Evolutionary conservation across 2,797 vertebrate genomes (phyloP), one percentile per base, ranked within the genome.

Genomic region (Gallirallus australis): DNA sequence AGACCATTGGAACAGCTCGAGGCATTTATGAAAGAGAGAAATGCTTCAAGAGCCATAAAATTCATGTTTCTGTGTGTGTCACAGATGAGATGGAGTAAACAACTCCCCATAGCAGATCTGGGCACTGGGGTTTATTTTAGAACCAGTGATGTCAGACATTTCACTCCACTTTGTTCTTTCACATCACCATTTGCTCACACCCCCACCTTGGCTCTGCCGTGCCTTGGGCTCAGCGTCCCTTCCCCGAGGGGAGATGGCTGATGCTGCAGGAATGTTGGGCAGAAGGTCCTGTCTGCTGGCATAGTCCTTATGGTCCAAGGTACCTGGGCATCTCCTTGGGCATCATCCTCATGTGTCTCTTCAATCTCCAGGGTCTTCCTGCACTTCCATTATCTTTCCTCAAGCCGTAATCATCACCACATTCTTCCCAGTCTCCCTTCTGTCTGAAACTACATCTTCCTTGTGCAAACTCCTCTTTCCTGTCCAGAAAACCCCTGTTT

Each of bases 171-270:
- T 68, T 42, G 40, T 48, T 68, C 42, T 53, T 53, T 60, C 54
- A 35, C 30, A 33, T 23, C 12, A 15, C 40, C 1, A 1, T 42
- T 72, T 47, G 18, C n/a, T 90, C 9, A 1, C 30, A 65, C 25
- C 21, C 17, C 17, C 4, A 18, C 54, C 60, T 54, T 0, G 2
- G 23, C 1, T 0, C 78, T 66, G 27, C 39, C 2, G 48, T 78
- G 35, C 30, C 47, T 42, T 17, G 25, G 53, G 27, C 31, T 54
- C 1, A 0, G 2, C 27, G 11, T 37, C 35, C 33, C 31, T 42
- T 25, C 33, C 60, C 47, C 8, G 8, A 30, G 8, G 19, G 52
- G 47, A 65, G 15, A 7, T n/a, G 1, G 0, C 57, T 70, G 14
- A 64, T 82, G 45, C 53, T 56, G 45, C 3, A 11, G 64, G n/a